phyloP scores from a whole-genome alignment of 1,140 invertebrate genomes.

The Pseudomyrmex cubaensis region DNA sequence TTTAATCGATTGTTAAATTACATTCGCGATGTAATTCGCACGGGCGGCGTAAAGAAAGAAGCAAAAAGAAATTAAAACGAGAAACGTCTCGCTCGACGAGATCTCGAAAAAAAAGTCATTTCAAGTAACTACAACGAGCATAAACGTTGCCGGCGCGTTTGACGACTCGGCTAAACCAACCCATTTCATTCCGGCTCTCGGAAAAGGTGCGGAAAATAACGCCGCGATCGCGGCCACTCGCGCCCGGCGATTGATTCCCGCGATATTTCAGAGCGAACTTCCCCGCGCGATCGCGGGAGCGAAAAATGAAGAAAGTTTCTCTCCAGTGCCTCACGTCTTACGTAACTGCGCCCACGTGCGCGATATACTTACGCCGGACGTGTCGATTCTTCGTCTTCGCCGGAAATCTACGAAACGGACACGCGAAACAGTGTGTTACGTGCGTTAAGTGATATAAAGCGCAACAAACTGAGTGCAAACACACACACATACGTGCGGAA shows the following conservation, averaged over 20 bases:
- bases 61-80: not conserved
- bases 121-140: constrained; percentile 17
- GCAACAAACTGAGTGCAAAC: constrained; percentile 33
- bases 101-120: constrained; percentile 36
- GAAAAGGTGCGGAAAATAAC: constrained; percentile 61
- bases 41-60: no score
- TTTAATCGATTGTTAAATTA: no score
- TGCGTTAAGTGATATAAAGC: constrained; percentile 62
- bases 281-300: constrained; percentile 59
- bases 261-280: constrained; percentile 78
- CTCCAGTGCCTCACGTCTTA: constrained; percentile 77
- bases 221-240: constrained; percentile 71
- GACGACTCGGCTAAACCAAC: constrained; percentile 42
- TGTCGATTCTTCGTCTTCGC: constrained; percentile 57
- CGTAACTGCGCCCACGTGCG: constrained; percentile 76
- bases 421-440: not conserved
- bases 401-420: not conserved
- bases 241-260: constrained; percentile 81
- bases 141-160: constrained; percentile 16
- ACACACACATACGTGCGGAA: not conserved
- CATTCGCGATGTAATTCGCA: no score
- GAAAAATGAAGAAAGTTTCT: constrained; percentile 84
- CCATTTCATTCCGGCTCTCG: constrained; percentile 56
- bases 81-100: constrained; percentile 8
- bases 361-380: constrained; percentile 65